Evolutionary conservation across 2,113 vertebrate species (phyloP), one percentile per base, ranked within the genome.

Genomic region (Struthio camelus): DNA sequence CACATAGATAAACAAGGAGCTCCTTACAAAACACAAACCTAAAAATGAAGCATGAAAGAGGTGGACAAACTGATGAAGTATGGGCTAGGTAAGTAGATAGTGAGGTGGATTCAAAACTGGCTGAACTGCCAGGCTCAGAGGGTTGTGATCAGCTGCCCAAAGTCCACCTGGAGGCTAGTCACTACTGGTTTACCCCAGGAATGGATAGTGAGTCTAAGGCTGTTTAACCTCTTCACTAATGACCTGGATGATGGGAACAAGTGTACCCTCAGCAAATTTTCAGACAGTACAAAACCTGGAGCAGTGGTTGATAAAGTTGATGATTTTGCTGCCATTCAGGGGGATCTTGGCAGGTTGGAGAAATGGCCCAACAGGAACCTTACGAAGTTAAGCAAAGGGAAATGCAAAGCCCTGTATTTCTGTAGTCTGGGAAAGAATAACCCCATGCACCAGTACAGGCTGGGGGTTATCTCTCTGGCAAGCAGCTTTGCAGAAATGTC

Each of bases 391-490:
- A 84, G 14, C 8, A 66, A 61, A 44, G 23, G 24, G 7, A 61
- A 50, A 28, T 67, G 25, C 38, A 56, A 58, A 38, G 38, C 65
- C 50, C 34, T 80, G 44, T 15, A 9, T n/a, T n/a, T n/a, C n/a
- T n/a, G n/a, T n/a, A n/a, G n/a, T 8, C 30, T 15, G 22, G 13
- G 30, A 11, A 53, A 28, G n/a, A 77, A 40, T 34, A 38, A 67
- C 23, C 18, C 5, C 53, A n/a, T 24, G 56, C 13, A 32, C 5
- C n/a, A 51, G 16, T 24, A 48, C 18, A 8, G 5, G 32, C 58
- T 62, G 38, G 38, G 59, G 34, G 11, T 14, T 0, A 0, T 5
- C 22, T 61, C 5, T 11, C 27, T 38, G 51, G 15, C 2, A 1
- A 51, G 22, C 32, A 53, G 38, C 46, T 76, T 67, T 72, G 56